phyloP scores from a whole-genome alignment of 2,888 invertebrate species.

The Seira ritae region DNA sequence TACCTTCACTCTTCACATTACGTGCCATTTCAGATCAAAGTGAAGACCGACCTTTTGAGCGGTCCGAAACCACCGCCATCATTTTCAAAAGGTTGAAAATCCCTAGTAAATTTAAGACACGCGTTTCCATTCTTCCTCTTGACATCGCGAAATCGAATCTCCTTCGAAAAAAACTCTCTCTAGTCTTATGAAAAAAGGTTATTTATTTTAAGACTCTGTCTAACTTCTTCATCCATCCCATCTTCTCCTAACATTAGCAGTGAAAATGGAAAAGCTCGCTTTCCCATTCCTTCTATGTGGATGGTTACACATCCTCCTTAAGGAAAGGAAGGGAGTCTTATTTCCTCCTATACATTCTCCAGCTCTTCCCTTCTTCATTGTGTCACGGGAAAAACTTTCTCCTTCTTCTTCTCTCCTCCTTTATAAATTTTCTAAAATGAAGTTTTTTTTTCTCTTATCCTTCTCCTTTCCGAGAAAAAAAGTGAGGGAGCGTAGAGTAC shows the following conservation, averaged over 20 bases:
- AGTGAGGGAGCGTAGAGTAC: neutral
- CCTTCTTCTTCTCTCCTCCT: slow-evolving; percentile 27
- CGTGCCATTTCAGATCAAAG: too few relatives aligned
- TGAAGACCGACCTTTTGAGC: too few relatives aligned
- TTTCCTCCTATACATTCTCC: slow-evolving; percentile 26
- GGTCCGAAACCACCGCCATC: too few relatives aligned
- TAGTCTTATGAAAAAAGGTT: slow-evolving; percentile 51
- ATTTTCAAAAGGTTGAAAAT: too few relatives aligned
- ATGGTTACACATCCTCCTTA: slow-evolving; percentile 19
- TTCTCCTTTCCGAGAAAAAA: neutral
- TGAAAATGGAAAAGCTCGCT: slow-evolving; percentile 16
- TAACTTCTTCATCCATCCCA: slow-evolving; percentile 39
- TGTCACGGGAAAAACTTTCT: slow-evolving; percentile 36
- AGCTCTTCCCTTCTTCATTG: slow-evolving; percentile 5
- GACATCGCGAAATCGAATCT: slow-evolving; percentile 36
- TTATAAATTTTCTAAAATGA: slow-evolving; percentile 57
- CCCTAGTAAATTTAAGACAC: too few relatives aligned
- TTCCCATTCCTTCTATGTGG: slow-evolving; percentile 26
- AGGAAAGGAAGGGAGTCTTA: slow-evolving; percentile 21
- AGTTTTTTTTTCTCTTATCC: slow-evolving; percentile 27
- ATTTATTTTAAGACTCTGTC: slow-evolving; percentile 53
- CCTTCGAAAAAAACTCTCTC: neutral
- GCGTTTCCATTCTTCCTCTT: neutral
- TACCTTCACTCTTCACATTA: too few relatives aligned
- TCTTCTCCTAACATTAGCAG: neutral